Evolutionary conservation across 2,888 invertebrate species (phyloP), one percentile per base, ranked within the genome.

Genomic region (Resseliella maxima): DNA sequence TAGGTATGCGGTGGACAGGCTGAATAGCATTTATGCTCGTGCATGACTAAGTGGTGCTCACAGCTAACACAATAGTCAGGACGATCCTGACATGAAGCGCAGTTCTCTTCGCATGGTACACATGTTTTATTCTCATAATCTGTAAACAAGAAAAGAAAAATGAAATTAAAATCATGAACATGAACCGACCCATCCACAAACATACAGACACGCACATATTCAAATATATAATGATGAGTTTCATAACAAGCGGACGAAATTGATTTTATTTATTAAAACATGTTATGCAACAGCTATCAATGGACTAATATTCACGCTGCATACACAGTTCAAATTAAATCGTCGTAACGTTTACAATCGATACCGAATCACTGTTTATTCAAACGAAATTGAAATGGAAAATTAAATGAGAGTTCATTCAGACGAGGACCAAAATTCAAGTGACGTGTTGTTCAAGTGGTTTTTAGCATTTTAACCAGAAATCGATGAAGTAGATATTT

Each of bases 11-110:
- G 90, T 0, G 97, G 97, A 91, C 97, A 97, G 0, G 96, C 94
- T 8, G 97, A 95, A 88, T 96, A 93, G 91, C 97, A 97, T 89
- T 94, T 94, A 89, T 95, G 95, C 88, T 95, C 94, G 90, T 95
- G 94, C 89, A 97, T 94, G 86, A 97, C 94, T 87, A 97, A 92
- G 89, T 97, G 96, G 90, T 96, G 96, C 89, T 97, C 96, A 90
- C 97, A 97, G 88, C 95, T 96, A 64, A 95, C 96, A 89, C 97
- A 97, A 88, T 94, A 94, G 88, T 96, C 95, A 5, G 96, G 95
- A 88, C 95, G 93, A 88, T 96, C 95, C 88, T 95, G 95, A 89
- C 97, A 97, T 87, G 95, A 95, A 38, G 95, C 95, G 89, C 97
- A 97, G 90, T 97, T 96, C 12, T 96, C 94, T 87, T 96, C 96